Percentiles rank a stretch among this genome's conserved stretches.
Conservation (phyloP, 2,888 invertebrate species). For the Holacanthella duospinosa region DNA sequence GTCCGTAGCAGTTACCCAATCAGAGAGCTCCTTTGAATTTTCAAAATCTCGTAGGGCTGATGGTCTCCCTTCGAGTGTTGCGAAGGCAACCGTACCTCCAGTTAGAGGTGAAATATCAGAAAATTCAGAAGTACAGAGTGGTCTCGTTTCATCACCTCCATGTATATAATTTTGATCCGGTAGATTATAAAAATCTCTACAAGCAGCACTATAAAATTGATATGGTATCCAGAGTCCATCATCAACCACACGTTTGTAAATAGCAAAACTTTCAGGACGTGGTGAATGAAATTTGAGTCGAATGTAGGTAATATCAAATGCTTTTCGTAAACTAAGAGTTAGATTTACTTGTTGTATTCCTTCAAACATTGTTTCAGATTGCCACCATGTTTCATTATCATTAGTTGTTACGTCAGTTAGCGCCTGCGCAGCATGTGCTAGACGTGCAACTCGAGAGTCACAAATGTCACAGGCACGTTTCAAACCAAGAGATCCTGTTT, state of each 20-base stretch:
- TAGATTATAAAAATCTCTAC: conserved; percentile 78
- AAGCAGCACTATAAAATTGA: conserved; percentile 86
- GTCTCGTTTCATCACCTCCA: conserved; percentile 73
- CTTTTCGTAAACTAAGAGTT: conserved; percentile 78
- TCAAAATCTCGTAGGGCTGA: conserved; percentile 79
- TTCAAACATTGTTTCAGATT: conserved; percentile 94
- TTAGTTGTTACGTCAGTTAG: conserved; percentile 87
- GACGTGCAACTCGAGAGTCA: conserved; percentile 47
- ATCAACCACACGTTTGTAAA: conserved; percentile 66
- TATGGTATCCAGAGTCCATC: conserved; percentile 77
- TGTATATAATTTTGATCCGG: conserved; percentile 63
- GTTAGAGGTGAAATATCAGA: conserved; percentile 93
- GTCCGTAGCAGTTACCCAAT: conserved; percentile 96
- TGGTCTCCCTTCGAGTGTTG: conserved; percentile 86
- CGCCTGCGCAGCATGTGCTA: conserved; percentile 59
- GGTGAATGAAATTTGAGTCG: conserved; percentile 88
- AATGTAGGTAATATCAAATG: conserved; percentile 95
- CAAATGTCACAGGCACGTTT: conserved; percentile 72
- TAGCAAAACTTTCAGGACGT: conserved; percentile 91
- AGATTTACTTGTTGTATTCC: conserved; percentile 87
- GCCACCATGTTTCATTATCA: conserved; percentile 92
- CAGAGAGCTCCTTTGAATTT: conserved; percentile 78
- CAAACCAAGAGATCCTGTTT: conserved; percentile 61
- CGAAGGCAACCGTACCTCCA: conserved; percentile 89
- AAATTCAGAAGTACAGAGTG: conserved; percentile 96